Percentiles rank a stretch among this genome's conserved stretches.
Evolutionary conservation across 2,113 vertebrate species (phyloP).

Genomic region (Todiramphus chloris): DNA sequence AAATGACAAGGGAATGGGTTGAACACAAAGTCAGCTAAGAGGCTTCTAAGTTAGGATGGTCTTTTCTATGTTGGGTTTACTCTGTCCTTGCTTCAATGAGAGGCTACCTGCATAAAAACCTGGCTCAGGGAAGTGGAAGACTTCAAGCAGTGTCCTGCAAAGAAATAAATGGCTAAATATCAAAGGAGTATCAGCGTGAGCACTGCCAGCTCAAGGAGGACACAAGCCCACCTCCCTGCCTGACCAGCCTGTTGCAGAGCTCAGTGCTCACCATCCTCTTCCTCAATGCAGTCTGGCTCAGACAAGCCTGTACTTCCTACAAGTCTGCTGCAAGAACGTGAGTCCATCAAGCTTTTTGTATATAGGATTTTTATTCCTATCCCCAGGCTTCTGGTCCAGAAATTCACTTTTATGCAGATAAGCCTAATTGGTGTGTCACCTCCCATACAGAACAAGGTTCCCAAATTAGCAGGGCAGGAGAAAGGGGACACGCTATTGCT

Average conservation of each 20-base stretch:
- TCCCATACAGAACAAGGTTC: neutral
- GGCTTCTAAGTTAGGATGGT: neutral
- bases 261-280: neutral
- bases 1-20: neutral
- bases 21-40: neutral
- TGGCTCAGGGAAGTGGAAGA: neutral
- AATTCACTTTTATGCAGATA: neutral
- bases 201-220: neutral
- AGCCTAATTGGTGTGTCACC: neutral
- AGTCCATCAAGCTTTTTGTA: neutral
- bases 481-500: neutral
- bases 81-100: neutral
- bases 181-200: neutral
- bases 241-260: neutral
- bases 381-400: neutral
- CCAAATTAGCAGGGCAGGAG: neutral
- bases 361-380: fast-evolving
- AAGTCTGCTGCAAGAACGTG: neutral
- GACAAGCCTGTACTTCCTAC: fast-evolving
- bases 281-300: neutral
- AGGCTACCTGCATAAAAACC: neutral
- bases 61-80: neutral
- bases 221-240: neutral
- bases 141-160: neutral
- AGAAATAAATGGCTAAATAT: neutral